A percentile compares a stretch with the other conserved stretches of the same genome.
phyloP scores from a whole-genome alignment of 2,888 invertebrate species.

The Cyrtodaria siliqua region DNA sequence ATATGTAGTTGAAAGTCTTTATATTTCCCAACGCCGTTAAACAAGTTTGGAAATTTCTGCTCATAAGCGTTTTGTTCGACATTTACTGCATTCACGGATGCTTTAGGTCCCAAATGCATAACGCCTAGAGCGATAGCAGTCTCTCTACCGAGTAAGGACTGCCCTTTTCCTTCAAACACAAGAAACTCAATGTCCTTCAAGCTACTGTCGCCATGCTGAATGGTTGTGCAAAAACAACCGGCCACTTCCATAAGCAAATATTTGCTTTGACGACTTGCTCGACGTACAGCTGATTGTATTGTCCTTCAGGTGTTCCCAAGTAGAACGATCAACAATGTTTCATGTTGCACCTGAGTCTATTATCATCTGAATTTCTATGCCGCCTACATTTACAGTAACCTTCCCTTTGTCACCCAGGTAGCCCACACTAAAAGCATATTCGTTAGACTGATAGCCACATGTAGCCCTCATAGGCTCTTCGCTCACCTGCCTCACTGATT shows the following conservation, averaged over 20 bases:
- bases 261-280: background rate
- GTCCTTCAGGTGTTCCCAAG: background rate
- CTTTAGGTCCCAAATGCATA: too few species aligned
- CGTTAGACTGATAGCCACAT: background rate
- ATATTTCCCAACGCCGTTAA: conserved; percentile 9
- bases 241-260: conserved; percentile 10
- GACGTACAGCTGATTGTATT: background rate
- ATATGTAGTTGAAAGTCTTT: background rate
- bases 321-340: background rate
- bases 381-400: background rate
- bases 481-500: background rate
- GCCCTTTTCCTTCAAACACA: conserved; percentile 1
- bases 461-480: too few species aligned
- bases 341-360: background rate
- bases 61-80: background rate
- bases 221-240: background rate
- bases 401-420: too few species aligned
- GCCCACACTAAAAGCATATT: conserved; percentile 1
- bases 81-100: too few species aligned
- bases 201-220: background rate
- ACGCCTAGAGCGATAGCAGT: conserved; percentile 22
- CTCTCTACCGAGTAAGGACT: background rate
- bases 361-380: background rate
- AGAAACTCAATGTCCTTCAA: conserved; percentile 1
- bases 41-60: background rate